Base-by-base conservation (phyloP, 2,113 vertebrate species). In the Eptesicus fuscus region DNA sequence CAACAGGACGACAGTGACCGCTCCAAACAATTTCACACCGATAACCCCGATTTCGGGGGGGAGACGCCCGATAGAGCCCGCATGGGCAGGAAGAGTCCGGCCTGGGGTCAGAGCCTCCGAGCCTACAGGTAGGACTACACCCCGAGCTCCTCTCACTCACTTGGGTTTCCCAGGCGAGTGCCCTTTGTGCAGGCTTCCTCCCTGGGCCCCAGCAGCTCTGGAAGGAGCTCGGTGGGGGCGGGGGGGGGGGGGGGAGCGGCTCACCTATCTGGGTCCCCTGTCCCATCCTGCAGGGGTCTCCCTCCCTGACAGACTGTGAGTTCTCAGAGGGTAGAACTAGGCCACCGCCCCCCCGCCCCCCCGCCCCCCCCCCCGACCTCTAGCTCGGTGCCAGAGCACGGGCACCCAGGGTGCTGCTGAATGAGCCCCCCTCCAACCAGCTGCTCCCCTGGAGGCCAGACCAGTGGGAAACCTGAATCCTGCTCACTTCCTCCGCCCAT, bases 321-420 rank as follows among this genome's bases (percentile, higher is more conserved):
- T 17, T 44, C 32, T n/a, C 42, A 1, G 8, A 30, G 13, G 28
- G 2, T n/a, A 91, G n/a, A 69, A 35, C 61, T 59, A 17, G 44
- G 76, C 35, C 20, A 3, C 56, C 28, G 0, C 2, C 49, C 37
- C 53, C 35, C 35, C 2, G 18, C 37, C 4, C 30, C 44, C 67
- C 23, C 5, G 4, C 1, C 37, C 4, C 30, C 44, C 67, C 23
- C 5, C 2, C 1, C 0, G 12, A 7, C 30, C 47, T 28, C 65
- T 7, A 12, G 80, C 35, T 73, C 20, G 6, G 4, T 7, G 12
- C 6, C 73, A 7, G 76, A 67, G 59, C 47, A 49, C 1, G 7
- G 20, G 88, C 16, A 11, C 10, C 42, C 30, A 22, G 44, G 30
- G 44, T 14, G 32, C 71, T 12, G 1, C 25, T 44, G 18, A 40